Percentiles rank a stretch among this genome's conserved stretches.
phyloP scores from a whole-genome alignment of 2,888 invertebrate species.

The Ecliptopera silaceata region DNA sequence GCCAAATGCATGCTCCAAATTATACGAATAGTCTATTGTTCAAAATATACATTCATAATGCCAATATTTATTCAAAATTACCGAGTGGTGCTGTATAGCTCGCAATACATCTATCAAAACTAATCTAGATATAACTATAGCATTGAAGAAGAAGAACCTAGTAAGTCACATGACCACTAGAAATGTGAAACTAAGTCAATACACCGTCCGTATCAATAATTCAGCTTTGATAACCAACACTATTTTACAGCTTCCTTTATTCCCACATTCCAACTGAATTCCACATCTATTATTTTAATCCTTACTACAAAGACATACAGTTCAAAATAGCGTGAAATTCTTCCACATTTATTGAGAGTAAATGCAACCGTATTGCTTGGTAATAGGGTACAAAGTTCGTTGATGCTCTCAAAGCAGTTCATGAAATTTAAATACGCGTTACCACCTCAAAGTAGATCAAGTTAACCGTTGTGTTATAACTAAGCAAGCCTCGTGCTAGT shows the following conservation, averaged over 20 bases:
- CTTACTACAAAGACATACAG: background rate
- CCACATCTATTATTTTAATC: background rate
- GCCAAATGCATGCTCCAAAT: no score
- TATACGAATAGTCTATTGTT: no score
- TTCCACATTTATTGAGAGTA: background rate
- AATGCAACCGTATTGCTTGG: conserved; percentile 4
- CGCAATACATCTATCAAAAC: no score
- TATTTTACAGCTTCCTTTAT: conserved; percentile 2
- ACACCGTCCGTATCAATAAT: conserved; percentile 1
- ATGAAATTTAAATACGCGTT: conserved; percentile 60
- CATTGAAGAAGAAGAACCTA: no score
- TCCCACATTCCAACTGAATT: conserved; percentile 8
- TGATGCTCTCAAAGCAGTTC: conserved; percentile 47
- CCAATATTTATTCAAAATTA: no score
- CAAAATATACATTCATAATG: no score
- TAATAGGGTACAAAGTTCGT: conserved; percentile 24
- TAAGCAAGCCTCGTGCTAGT: conserved; percentile 12
- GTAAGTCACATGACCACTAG: background rate
- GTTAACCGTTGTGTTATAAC: conserved; percentile 24
- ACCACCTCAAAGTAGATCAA: conserved; percentile 47
- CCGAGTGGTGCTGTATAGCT: no score
- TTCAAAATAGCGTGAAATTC: conserved; percentile 7
- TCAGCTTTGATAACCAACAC: conserved; percentile 6
- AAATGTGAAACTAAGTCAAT: conserved; percentile 4
- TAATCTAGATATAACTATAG: no score